Percentiles rank a stretch among this genome's conserved stretches.
Evolutionary conservation across 2,888 invertebrate genomes (phyloP).

Genomic region (Agonopterix alstromeriana): DNA sequence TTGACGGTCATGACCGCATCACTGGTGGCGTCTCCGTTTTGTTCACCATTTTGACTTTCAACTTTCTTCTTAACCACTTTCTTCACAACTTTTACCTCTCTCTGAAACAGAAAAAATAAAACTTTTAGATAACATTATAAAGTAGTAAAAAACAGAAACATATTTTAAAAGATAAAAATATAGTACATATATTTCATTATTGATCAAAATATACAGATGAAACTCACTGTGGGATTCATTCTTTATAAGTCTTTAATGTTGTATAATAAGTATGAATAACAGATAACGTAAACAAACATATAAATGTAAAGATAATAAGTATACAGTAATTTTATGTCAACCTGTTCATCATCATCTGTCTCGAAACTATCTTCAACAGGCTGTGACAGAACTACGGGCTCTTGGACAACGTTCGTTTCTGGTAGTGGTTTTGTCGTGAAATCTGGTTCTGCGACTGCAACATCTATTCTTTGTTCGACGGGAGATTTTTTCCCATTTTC

Average conservation of each 20-base stretch:
- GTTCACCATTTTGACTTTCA: slow-evolving; percentile 45
- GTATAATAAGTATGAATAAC: slow-evolving; percentile 56
- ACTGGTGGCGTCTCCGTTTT: slow-evolving; percentile 46
- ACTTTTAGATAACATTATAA: too few relatives aligned
- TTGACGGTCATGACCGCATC: slow-evolving; percentile 57
- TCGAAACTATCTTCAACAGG: slow-evolving; percentile 32
- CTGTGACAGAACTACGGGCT: slow-evolving; percentile 14
- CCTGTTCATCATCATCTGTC: slow-evolving; percentile 53
- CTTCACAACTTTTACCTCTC: slow-evolving; percentile 49
- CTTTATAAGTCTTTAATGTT: slow-evolving; percentile 45
- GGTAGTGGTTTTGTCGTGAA: slow-evolving; percentile 16
- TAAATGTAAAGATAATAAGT: slow-evolving; percentile 58
- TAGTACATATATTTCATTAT: background rate
- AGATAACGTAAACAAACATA: slow-evolving; percentile 54
- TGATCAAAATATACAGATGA: slow-evolving; percentile 12
- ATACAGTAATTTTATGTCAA: slow-evolving; percentile 64
- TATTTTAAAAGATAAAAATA: background rate
- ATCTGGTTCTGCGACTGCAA: slow-evolving; percentile 13
- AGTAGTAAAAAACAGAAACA: background rate
- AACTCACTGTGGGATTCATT: slow-evolving; percentile 39
- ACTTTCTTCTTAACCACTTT: slow-evolving; percentile 46
- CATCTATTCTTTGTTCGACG: slow-evolving; percentile 11
- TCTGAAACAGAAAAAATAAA: slow-evolving; percentile 45
- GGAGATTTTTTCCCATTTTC: slow-evolving; percentile 11
- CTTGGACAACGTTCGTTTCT: slow-evolving; percentile 13